phyloP scores from a whole-genome alignment of 2,113 vertebrate genomes.

The Hemiscyllium ocellatum region DNA sequence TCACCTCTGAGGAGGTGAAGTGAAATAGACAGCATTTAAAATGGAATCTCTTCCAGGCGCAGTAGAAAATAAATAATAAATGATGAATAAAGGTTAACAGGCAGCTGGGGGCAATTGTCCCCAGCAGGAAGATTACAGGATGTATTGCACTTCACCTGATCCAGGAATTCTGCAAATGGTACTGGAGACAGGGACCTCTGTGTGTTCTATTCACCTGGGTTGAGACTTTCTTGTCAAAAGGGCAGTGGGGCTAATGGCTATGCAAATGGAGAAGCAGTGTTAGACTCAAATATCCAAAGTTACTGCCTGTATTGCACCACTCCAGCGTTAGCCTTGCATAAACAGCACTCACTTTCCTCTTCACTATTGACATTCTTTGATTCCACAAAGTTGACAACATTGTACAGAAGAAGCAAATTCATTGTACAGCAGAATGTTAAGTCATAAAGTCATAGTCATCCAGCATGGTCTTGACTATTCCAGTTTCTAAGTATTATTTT shows the following conservation, averaged over 20 bases:
- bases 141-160: background rate
- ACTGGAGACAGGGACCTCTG: background rate
- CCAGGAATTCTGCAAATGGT: background rate
- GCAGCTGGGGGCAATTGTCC: background rate
- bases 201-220: background rate
- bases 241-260: background rate
- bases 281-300: too few species aligned
- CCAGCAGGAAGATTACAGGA: background rate
- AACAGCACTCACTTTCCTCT: background rate
- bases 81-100: background rate
- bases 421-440: background rate
- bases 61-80: background rate
- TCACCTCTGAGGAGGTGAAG: background rate
- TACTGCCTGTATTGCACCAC: background rate
- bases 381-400: background rate
- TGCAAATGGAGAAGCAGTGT: too few species aligned
- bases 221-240: background rate
- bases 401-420: background rate
- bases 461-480: background rate
- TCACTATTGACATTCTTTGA: background rate
- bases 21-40: background rate
- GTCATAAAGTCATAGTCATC: too few species aligned
- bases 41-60: background rate
- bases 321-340: background rate
- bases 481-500: background rate